Conservation (phyloP, 2,113 vertebrate species). For the Pan troglodytes region NHGRI_mPanTro3-v2.1_pri NC_072413.2:90605501-90606000, state of each 20-base stretch:
- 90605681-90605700: accelerated
- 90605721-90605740: not conserved
- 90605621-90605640: not conserved
- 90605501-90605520: not conserved
- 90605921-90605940: not conserved
- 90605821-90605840: not conserved
- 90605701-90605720: not conserved
- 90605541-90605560: not conserved
- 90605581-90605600: not conserved
- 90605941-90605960: not conserved
- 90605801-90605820: not conserved
- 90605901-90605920: not conserved
- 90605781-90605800: not conserved
- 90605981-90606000: not conserved
- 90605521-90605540: not conserved
- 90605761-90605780: not conserved
- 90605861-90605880: not conserved
- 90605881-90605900: not conserved
- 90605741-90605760: not conserved
- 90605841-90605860: not conserved
- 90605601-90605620: not conserved
- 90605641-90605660: not conserved
- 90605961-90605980: not conserved
- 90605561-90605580: not conserved
- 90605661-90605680: not conserved